Evolutionary conservation across 1,140 invertebrate genomes (phyloP).

Genomic region (Drosophila insularis): DNA sequence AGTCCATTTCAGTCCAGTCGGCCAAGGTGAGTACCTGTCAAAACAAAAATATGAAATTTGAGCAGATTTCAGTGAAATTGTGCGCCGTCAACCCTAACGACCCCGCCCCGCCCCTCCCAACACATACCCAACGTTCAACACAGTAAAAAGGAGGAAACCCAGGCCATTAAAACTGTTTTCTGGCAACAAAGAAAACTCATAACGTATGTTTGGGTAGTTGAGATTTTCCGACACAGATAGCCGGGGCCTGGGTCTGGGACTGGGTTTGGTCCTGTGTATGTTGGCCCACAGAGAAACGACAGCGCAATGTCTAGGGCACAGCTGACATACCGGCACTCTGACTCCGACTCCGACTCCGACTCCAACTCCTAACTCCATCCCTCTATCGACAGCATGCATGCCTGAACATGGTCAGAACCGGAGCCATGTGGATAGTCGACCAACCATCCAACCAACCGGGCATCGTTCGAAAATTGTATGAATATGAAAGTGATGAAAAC

Average conservation of each 20-base stretch:
- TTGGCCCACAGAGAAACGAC: background rate
- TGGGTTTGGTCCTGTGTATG: conserved; percentile 15
- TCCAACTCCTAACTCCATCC: background rate
- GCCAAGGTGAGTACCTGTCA: conserved; percentile 44
- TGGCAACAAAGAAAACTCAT: conserved; percentile 70
- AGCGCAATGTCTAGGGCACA: conserved; percentile 19
- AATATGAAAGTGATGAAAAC: conserved; percentile 80
- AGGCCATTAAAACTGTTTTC: conserved; percentile 46
- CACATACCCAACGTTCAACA: background rate
- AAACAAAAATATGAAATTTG: conserved; percentile 72
- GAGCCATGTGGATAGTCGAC: background rate
- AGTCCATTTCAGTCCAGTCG: background rate
- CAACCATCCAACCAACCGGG: background rate
- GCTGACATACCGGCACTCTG: conserved; percentile 4
- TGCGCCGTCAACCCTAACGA: conserved; percentile 25
- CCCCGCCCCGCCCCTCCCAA: background rate
- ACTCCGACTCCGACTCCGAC: background rate
- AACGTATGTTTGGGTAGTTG: conserved; percentile 68
- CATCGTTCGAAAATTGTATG: conserved; percentile 70
- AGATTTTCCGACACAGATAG: conserved; percentile 78
- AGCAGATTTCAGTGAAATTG: conserved; percentile 63
- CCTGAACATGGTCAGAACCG: conserved; percentile 35
- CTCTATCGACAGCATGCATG: conserved; percentile 43
- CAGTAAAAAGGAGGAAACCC: conserved; percentile 10
- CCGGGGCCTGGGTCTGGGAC: conserved; percentile 14